Evolutionary conservation across 2,888 invertebrate species (phyloP).

Genomic region (Brenthis ino): DNA sequence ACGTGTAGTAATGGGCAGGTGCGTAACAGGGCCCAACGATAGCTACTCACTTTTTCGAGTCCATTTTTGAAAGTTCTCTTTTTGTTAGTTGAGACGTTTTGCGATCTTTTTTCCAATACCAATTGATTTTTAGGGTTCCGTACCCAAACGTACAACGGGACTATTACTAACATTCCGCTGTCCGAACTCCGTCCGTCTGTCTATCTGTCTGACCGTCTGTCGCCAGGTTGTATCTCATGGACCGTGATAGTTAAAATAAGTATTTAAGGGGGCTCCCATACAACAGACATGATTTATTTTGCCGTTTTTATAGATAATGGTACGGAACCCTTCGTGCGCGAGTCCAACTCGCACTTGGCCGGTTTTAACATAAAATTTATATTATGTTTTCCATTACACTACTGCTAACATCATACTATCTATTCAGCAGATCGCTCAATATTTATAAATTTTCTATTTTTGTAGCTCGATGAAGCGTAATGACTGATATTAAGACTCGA

Average conservation of each 20-base stretch:
- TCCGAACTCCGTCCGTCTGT: too few relatives aligned
- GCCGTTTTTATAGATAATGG: too few relatives aligned
- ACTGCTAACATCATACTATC: conserved; percentile 10
- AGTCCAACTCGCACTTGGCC: too few relatives aligned
- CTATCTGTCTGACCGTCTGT: too few relatives aligned
- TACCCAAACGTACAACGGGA: too few relatives aligned
- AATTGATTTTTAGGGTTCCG: conserved; percentile 42
- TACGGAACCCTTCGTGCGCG: too few relatives aligned
- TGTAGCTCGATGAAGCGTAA: background rate
- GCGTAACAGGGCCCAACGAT: conserved; percentile 67
- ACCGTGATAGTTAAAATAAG: too few relatives aligned
- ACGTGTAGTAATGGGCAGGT: conserved; percentile 81
- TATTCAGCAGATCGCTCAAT: conserved; percentile 6
- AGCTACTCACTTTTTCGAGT: conserved; percentile 77
- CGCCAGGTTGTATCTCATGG: too few relatives aligned
- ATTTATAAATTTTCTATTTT: conserved; percentile 20
- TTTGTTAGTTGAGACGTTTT: conserved; percentile 66
- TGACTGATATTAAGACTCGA: background rate
- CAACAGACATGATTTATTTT: too few relatives aligned
- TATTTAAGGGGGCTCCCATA: too few relatives aligned
- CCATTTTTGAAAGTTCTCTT: conserved; percentile 60
- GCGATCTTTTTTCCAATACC: conserved; percentile 60
- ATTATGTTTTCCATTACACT: background rate
- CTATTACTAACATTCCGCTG: too few relatives aligned
- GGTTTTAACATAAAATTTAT: conserved; percentile 50